Evolutionary conservation across 35 echinoderm and acorn worm species (phyloP).

Genomic region (Antedon bifida): DNA sequence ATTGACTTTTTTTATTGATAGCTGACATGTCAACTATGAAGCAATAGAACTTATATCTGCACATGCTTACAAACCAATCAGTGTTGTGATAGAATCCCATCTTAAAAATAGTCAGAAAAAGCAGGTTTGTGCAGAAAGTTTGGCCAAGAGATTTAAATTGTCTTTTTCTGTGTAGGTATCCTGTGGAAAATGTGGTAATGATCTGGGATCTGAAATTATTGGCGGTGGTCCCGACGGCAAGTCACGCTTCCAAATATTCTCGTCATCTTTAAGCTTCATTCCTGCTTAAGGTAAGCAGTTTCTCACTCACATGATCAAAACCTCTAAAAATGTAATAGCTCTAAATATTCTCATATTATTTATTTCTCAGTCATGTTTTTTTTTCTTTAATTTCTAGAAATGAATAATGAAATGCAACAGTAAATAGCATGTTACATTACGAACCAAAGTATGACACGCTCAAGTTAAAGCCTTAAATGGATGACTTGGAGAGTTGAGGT

Average conservation of each 20-base stretch:
- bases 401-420: background rate
- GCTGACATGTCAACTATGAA: background rate
- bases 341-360: too few relatives aligned
- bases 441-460: slow-evolving; percentile 17
- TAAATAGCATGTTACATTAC: background rate
- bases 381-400: background rate
- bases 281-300: background rate
- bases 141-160: too few relatives aligned
- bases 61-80: too few relatives aligned
- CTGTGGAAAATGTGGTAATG: slow-evolving; percentile 88
- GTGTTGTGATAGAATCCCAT: too few relatives aligned
- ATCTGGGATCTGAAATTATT: slow-evolving; percentile 79
- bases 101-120: too few relatives aligned
- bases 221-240: slow-evolving; percentile 55
- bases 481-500: slow-evolving; percentile 14
- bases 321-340: too few relatives aligned
- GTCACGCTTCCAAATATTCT: slow-evolving; percentile 97
- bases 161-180: slow-evolving; percentile 48
- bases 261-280: slow-evolving; percentile 62
- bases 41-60: background rate
- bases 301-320: background rate
- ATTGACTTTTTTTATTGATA: background rate
- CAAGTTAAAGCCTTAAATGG: slow-evolving; percentile 8
- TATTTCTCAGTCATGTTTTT: too few relatives aligned
- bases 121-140: too few relatives aligned